Percentiles rank a stretch among this genome's conserved stretches.
These are phyloP conservation scores for Nothocercus nigrocapillus DNA, from an alignment of 2,113 vertebrate genomes.

Conservation along the genomic window DNA sequence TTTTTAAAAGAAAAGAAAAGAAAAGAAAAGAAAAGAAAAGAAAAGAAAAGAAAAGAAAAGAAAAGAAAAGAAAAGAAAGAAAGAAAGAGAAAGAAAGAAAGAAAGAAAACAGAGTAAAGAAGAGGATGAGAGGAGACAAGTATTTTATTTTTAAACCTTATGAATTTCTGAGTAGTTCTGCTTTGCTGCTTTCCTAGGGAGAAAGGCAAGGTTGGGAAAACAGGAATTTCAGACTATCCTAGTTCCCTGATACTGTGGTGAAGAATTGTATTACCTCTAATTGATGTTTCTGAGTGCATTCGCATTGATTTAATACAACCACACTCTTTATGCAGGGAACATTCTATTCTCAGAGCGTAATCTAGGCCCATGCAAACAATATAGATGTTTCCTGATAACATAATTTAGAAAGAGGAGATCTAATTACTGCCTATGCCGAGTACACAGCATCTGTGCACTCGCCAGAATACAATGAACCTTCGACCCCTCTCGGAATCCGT, in stretches of 20 bases:
- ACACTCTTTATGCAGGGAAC: conserved; percentile 46
- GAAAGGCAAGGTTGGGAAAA: conserved; percentile 25
- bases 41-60: too few species aligned
- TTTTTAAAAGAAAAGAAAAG: too few species aligned
- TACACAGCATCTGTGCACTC: background rate
- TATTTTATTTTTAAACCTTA: conserved; percentile 66
- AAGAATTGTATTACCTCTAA: conserved; percentile 69
- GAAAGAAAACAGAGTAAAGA: conserved; percentile 16
- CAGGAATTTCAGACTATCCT: conserved; percentile 29
- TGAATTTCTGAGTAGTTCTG: conserved; percentile 61
- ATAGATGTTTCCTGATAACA: conserved; percentile 66
- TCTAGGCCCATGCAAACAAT: conserved; percentile 52
- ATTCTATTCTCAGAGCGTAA: conserved; percentile 69
- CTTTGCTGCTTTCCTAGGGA: conserved; percentile 16
- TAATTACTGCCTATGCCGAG: conserved; percentile 57
- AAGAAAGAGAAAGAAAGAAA: background rate
- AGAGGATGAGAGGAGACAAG: conserved; percentile 38
- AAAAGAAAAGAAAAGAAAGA: too few species aligned
- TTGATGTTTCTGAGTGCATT: conserved; percentile 64
- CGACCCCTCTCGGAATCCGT: background rate
- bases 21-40: too few species aligned
- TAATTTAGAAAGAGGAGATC: conserved; percentile 52
- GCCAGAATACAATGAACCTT: background rate
- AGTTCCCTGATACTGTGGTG: background rate
- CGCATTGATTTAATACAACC: conserved; percentile 69